phyloP scores from a whole-genome alignment of 1,140 invertebrate species.

The Caenorhabditis tropicalis region DNA sequence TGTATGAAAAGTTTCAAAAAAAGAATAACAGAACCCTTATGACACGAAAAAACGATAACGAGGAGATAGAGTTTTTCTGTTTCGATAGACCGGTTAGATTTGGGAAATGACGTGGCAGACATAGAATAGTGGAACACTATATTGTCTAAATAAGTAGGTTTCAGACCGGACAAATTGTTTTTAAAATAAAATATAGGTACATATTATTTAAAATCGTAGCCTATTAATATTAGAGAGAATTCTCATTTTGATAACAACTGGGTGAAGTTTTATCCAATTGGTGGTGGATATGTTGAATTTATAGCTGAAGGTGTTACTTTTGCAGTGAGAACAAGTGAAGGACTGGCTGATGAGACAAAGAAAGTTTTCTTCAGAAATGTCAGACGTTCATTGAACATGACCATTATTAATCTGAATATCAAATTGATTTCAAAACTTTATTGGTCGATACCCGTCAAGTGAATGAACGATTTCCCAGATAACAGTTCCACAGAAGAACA shows the following conservation, averaged over 20 bases:
- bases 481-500: slow-evolving; percentile 9
- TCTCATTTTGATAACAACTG: no score
- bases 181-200: no score
- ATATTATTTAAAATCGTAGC: no score
- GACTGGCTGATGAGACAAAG: background rate
- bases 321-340: background rate
- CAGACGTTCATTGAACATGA: slow-evolving; percentile 6
- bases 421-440: background rate
- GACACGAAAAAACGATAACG: background rate
- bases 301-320: background rate
- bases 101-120: background rate
- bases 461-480: slow-evolving; percentile 5
- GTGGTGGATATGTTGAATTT: background rate
- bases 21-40: slow-evolving; percentile 19
- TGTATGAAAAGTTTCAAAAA: slow-evolving; percentile 31
- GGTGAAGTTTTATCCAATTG: background rate
- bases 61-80: background rate
- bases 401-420: slow-evolving; percentile 1
- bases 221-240: no score
- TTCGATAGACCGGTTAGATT: background rate
- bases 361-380: background rate
- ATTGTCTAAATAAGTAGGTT: background rate
- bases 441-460: background rate
- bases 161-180: background rate
- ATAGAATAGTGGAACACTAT: no score